Base-by-base conservation (phyloP, 2,113 vertebrate species). In the Rhegmatorhina hoffmannsi region DNA sequence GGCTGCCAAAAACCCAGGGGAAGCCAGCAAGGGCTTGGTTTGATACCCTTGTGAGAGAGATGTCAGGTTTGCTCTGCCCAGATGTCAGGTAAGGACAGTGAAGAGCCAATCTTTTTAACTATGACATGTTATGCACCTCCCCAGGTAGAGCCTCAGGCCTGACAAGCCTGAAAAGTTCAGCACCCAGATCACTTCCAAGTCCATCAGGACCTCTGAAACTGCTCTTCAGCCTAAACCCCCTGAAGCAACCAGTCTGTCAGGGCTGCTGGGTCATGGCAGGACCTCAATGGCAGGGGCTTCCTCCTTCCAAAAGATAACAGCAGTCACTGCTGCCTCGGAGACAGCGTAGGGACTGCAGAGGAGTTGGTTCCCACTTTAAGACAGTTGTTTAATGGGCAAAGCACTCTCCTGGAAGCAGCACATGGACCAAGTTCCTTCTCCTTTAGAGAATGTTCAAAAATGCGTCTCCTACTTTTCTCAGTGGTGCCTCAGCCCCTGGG, bases 311-410 rank as follows among this genome's bases (percentile, higher is more conserved):
- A 55, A 60, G 46, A 49, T 6, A 34, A 34, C 0, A 1, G 60
- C 6, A 47, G 66, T 31, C 0, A 0, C 24, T n/a, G 17, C 44
- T 33, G 40, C 72, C 60, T 73, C 0, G 0, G 79, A 69, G 78
- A 19, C 33, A 44, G 28, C 75, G 49, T 53, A 17, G 49, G 74
- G 33, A 4, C 74, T 29, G 36, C 1, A 43, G 46, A 34, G 43
- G 75, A 80, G 18, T 19, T 47, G 59, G 33, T n/a, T 80, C 55
- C 50, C 47, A 13, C 50, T 50, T 49, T 3, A 5, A 70, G 80
- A 66, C 79, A 53, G 50, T 7, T 53, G 34, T 10, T 17, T 13
- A 10, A 13, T 36, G 49, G 24, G 21, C 31, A 66, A 33, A 83
- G 24, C 60, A 33, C 56, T 64, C 66, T 47, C 9, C 23, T n/a